Base-by-base conservation (phyloP, 2,888 invertebrate genomes). In the Mactromeris polynyma region DNA sequence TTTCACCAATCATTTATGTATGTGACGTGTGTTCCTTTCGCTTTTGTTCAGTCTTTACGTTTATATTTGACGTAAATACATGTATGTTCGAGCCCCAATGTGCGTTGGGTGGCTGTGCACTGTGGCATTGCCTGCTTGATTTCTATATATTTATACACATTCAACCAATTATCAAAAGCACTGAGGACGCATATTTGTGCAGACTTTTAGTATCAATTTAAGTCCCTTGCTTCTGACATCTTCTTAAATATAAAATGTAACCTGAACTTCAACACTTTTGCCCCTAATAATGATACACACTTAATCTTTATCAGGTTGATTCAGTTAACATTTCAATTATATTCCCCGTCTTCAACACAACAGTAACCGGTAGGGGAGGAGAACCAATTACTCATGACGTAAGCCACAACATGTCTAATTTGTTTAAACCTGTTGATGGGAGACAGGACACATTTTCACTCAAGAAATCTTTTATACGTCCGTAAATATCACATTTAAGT, bases 381-480 rank as follows among this genome's bases (percentile, higher is more conserved):
- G 26, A 78, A 84, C 78, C 84, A 78, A 84, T 84, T 84, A 84
- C 2, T 9, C 33, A 54, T 84, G 77, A 78, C 54, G 33, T 84
- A 84, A 84, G 78, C 54, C 77, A 38, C 84, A 33, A 38, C 78
- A 58, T 78, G 84, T 31, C 17, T 26, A 31, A 14, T 26, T 73
- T 73, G 73, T 73, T 36, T 11, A 3, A 33, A 73, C 14, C 33
- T 73, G 73, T 73, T 33, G 33, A 33, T 33, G 33, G 36, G 36
- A 73, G 73, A 73, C 36, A 19, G 73, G 73, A 33, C 36, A 11
- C 11, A 73, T 3, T 19, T 31, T 2, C 31, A 33, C 36, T 73
- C 19, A 73, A 73, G 17, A 36, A 73, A 33, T 33, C 73, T 19
- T 73, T 73, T 73, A 73, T 73, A 26, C 31, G 17, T 33, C 19